Evolutionary conservation across 53 echinoderm and acorn worm genomes (phyloP).

Genomic region (Actinopyga echinites): DNA sequence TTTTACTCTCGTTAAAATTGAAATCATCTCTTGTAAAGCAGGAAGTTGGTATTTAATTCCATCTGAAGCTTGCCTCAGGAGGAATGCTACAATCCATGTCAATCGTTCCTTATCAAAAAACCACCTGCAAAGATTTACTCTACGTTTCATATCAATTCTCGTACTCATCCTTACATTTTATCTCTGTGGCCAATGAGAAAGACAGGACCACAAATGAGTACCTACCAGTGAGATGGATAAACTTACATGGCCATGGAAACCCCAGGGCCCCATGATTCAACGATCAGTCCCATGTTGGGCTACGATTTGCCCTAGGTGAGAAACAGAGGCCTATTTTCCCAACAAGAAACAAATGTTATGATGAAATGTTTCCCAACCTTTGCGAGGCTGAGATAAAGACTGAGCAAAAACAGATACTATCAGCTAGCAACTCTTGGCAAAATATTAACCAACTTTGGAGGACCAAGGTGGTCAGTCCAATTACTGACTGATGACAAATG

Average conservation of each 20-base stretch:
- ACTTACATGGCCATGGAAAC: constrained; percentile 26
- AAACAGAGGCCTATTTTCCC: constrained; percentile 26
- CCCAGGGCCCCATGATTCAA: neutral
- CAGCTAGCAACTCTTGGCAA: neutral
- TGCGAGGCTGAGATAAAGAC: constrained; percentile 2
- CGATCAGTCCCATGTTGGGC: constrained; percentile 5
- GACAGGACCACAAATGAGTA: constrained; percentile 25
- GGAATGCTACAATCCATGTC: neutral
- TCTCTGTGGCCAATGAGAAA: neutral
- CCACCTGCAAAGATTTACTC: neutral
- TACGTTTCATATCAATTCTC: neutral
- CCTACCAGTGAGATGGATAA: constrained; percentile 9
- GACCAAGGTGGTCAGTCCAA: constrained; percentile 35
- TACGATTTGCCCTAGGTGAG: neutral
- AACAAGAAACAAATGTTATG: constrained; percentile 37
- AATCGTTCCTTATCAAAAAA: neutral
- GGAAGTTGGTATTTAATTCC: no score
- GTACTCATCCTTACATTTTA: neutral
- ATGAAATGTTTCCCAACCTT: constrained; percentile 28
- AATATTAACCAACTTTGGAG: neutral
- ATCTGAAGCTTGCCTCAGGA: neutral
- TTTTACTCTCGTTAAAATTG: no score
- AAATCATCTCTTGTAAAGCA: no score
- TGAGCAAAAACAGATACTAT: neutral
- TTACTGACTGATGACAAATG: neutral